A percentile compares a stretch with the other conserved stretches of the same genome.
phyloP scores from a whole-genome alignment of 1,140 invertebrate genomes.

The Eueides isabella region DNA sequence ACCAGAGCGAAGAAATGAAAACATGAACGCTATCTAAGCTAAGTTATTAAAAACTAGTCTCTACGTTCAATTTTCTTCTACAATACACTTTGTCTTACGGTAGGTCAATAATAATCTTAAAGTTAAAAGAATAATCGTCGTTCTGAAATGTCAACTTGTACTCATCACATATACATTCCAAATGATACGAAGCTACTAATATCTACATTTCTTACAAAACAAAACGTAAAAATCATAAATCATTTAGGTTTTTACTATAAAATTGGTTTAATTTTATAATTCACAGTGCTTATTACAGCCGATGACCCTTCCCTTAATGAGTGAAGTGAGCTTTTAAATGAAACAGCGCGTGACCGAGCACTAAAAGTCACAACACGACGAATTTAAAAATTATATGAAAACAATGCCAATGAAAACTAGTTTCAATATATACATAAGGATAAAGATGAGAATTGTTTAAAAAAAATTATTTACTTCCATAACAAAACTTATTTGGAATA shows the following conservation, averaged over 20 bases:
- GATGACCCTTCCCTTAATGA: slow-evolving; percentile 39
- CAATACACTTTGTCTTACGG: no score
- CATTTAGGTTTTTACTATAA: not conserved
- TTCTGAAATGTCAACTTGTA: no score
- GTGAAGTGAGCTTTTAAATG: slow-evolving; percentile 43
- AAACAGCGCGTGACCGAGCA: slow-evolving; percentile 43
- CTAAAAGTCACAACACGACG: slow-evolving; percentile 22
- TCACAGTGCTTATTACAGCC: slow-evolving; percentile 22
- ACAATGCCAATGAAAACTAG: not conserved
- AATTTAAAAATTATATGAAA: slow-evolving; percentile 3
- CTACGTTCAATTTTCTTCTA: no score
- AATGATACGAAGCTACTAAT: not conserved
- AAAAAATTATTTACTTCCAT: not conserved
- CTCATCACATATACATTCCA: no score
- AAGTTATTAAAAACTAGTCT: no score
- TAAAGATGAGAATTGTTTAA: slow-evolving; percentile 6
- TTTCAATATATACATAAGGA: not conserved
- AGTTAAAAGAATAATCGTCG: no score
- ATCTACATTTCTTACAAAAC: not conserved
- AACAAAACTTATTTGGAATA: not conserved
- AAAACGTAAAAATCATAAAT: not conserved
- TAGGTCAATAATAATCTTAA: no score
- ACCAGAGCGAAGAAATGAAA: no score
- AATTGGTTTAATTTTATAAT: slow-evolving; percentile 15
- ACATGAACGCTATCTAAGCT: no score